Evolutionary conservation across 2,888 invertebrate genomes (phyloP).

Genomic region (Alcis repandata): DNA sequence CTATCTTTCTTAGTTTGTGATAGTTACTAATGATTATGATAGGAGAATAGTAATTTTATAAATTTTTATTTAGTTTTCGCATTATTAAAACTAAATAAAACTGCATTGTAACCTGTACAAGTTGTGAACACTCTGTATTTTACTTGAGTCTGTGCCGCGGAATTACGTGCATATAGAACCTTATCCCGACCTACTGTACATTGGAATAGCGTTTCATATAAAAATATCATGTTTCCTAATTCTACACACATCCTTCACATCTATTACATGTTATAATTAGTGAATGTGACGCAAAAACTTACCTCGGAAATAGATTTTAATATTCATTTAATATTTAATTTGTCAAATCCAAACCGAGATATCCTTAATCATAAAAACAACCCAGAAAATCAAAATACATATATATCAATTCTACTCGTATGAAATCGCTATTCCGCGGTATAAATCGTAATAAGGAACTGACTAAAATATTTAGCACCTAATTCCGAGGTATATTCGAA

Average conservation of each 20-base stretch:
- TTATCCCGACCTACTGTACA: constrained; percentile 1
- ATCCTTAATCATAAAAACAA: constrained; percentile 6
- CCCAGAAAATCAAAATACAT: background rate
- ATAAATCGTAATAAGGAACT: background rate
- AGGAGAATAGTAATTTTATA: background rate
- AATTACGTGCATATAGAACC: background rate
- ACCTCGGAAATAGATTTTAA: constrained; percentile 3
- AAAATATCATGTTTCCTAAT: constrained; percentile 7
- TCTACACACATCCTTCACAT: too few species aligned
- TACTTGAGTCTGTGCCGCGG: background rate
- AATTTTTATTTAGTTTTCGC: background rate
- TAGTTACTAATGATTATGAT: background rate
- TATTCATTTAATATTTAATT: background rate
- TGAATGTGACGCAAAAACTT: background rate
- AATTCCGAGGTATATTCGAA: constrained; percentile 5
- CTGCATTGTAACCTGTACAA: constrained; percentile 1
- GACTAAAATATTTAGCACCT: constrained; percentile 12
- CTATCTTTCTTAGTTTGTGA: too few species aligned
- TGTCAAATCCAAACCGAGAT: constrained; percentile 1
- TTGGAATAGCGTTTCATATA: background rate
- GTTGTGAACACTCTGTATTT: constrained; percentile 3
- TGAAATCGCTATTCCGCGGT: constrained; percentile 6
- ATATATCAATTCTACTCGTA: constrained; percentile 1
- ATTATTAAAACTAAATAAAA: background rate
- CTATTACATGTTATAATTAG: background rate